A percentile compares a stretch with the other conserved stretches of the same genome.
Evolutionary conservation across 2,888 invertebrate genomes (phyloP).

Genomic region (Norana najaformis): DNA sequence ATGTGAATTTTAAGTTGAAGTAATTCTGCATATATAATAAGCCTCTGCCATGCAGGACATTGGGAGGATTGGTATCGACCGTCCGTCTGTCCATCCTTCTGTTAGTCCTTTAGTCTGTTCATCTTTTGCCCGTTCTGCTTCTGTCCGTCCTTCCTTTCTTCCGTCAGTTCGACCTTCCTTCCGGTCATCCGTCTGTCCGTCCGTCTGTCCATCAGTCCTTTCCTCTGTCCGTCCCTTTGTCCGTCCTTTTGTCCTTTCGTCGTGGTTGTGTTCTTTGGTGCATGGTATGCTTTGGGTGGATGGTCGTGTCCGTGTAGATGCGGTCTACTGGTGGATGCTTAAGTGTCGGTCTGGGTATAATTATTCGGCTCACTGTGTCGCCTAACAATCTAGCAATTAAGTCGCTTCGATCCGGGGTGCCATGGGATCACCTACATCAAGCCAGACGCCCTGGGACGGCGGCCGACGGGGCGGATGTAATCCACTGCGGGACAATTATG

Average conservation of each 20-base stretch:
- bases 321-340: not conserved
- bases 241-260: not conserved
- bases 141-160: not conserved
- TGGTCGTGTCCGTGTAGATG: not conserved
- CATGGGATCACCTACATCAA: not conserved
- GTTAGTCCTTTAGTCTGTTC: not conserved
- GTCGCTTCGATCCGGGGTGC: not conserved
- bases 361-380: constrained; percentile 1
- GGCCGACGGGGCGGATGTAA: not conserved
- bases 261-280: not conserved
- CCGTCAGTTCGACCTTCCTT: not conserved
- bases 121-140: not conserved
- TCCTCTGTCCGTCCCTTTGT: not conserved
- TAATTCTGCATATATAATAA: no score
- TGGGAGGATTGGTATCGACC: no score
- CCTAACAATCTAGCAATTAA: constrained; percentile 7
- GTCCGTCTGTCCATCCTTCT: not conserved
- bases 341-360: constrained; percentile 13
- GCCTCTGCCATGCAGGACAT: no score
- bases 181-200: no score
- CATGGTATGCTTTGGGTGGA: not conserved
- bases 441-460: not conserved
- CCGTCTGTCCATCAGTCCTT: not conserved
- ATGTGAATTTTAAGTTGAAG: no score
- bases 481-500: not conserved